Evolutionary conservation across 2,888 invertebrate genomes (phyloP).

Genomic region (Synanthedon myopaeformis): DNA sequence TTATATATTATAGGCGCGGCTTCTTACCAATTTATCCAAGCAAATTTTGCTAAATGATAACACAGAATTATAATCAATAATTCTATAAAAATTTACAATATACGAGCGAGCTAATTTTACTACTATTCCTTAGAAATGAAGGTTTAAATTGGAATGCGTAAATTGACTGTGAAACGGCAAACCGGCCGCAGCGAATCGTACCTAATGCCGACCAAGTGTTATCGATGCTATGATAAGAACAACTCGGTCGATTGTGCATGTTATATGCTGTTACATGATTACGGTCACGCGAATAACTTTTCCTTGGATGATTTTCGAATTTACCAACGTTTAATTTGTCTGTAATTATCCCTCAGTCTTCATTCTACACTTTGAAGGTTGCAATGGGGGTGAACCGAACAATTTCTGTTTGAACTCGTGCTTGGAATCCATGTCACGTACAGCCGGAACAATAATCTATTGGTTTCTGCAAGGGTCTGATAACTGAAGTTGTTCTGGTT

Average conservation of each 20-base stretch:
- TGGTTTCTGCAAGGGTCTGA: neutral
- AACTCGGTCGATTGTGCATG: conserved; percentile 25
- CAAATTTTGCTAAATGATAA: no score
- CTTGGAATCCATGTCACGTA: conserved; percentile 3
- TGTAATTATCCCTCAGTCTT: conserved; percentile 23
- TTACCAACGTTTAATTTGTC: conserved; percentile 27
- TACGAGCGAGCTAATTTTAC: neutral
- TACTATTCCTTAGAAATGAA: neutral
- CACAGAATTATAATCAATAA: no score
- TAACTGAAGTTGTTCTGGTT: no score
- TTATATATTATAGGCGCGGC: no score
- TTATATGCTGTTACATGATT: conserved; percentile 34
- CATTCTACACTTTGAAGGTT: conserved; percentile 3
- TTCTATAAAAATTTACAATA: no score
- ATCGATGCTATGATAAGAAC: conserved; percentile 44
- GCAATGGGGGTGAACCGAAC: neutral
- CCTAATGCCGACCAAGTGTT: conserved; percentile 10
- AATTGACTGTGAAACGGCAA: neutral
- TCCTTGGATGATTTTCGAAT: conserved; percentile 35
- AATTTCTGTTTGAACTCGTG: neutral
- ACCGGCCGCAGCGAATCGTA: neutral
- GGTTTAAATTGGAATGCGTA: neutral
- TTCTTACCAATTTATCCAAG: no score
- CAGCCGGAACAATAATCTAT: neutral
- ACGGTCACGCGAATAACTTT: conserved; percentile 36